Evolutionary conservation across 2,797 vertebrate genomes (phyloP).

Genomic region (Champsocephalus gunnari): DNA sequence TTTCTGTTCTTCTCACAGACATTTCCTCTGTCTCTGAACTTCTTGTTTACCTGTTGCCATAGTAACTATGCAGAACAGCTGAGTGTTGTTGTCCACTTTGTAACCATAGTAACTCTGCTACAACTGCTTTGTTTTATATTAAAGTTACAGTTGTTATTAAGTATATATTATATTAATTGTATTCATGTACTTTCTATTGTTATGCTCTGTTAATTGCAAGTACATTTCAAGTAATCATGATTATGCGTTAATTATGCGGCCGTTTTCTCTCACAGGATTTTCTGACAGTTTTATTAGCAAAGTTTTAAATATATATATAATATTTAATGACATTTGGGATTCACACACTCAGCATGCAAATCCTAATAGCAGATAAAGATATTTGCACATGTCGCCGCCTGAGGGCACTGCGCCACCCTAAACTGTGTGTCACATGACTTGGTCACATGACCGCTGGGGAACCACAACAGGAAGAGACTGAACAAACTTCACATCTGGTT

Average conservation of each 20-base stretch:
- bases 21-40: conserved; percentile 12
- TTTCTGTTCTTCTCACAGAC: conserved; percentile 30
- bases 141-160: no score
- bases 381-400: not conserved
- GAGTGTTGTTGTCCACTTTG: not conserved
- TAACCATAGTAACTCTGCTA: conserved; percentile 8
- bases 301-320: no score
- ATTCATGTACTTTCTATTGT: no score
- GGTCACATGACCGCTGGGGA: conserved; percentile 52
- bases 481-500: not conserved
- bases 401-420: not conserved
- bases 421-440: conserved; percentile 9
- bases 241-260: no score
- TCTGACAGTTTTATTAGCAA: no score
- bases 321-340: no score
- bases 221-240: no score
- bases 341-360: no score
- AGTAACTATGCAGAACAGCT: conserved; percentile 8
- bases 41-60: conserved; percentile 43
- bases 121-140: not conserved
- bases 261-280: no score
- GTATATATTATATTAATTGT: no score
- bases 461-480: conserved; percentile 56
- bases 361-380: no score
- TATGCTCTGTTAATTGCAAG: no score